Percentiles rank a stretch among this genome's conserved stretches.
Evolutionary conservation across 2,888 invertebrate genomes (phyloP).

Genomic region (Archips crataeganus): DNA sequence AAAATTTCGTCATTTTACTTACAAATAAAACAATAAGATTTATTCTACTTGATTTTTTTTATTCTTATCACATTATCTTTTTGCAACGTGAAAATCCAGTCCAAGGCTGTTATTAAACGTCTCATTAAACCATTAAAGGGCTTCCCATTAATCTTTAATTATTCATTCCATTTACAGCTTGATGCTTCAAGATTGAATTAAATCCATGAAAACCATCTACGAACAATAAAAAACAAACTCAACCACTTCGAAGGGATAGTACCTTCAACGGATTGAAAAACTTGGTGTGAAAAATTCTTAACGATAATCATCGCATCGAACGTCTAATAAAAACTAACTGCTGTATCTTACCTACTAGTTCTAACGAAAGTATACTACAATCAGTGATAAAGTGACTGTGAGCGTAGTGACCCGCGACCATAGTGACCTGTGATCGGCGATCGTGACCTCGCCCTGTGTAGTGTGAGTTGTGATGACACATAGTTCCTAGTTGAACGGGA

Average conservation of each 20-base stretch:
- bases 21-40: slow-evolving; percentile 11
- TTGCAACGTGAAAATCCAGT: slow-evolving; percentile 32
- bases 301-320: neutral
- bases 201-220: slow-evolving; percentile 34
- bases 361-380: neutral
- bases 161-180: slow-evolving; percentile 26
- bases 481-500: slow-evolving; percentile 47
- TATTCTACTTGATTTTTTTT: slow-evolving; percentile 5
- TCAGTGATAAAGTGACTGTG: slow-evolving; percentile 16
- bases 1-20: neutral
- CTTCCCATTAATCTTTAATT: slow-evolving; percentile 17
- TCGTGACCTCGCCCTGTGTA: slow-evolving; percentile 28
- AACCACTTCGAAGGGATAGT: too few species aligned
- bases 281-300: neutral
- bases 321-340: neutral
- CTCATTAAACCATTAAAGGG: slow-evolving; percentile 21
- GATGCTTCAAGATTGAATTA: slow-evolving; percentile 26
- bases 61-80: slow-evolving; percentile 30
- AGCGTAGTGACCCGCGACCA: slow-evolving; percentile 3
- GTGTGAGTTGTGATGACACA: slow-evolving; percentile 56
- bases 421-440: slow-evolving; percentile 12
- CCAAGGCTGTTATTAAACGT: slow-evolving; percentile 35
- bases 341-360: neutral
- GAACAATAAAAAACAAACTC: slow-evolving; percentile 1
- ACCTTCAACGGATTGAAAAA: neutral